A percentile compares a stretch with the other conserved stretches of the same genome.
Conservation (phyloP, 2,113 vertebrate genomes). For the Speoplatyrhinus poulsoni region DNA sequence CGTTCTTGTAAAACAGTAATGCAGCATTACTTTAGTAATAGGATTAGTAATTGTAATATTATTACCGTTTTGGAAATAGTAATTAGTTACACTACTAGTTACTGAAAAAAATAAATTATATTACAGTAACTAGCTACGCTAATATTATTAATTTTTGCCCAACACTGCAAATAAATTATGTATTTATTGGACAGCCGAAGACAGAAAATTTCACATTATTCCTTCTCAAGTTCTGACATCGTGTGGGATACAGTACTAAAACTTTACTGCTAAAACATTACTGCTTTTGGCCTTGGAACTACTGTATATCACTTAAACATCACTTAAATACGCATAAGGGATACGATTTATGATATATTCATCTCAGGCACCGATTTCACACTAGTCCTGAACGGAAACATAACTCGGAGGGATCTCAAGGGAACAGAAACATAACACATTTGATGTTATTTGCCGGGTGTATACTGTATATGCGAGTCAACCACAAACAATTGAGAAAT, state of each 20-base stretch:
- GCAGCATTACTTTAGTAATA: no score
- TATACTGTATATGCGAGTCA: slow-evolving; percentile 50
- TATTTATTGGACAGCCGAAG: no score
- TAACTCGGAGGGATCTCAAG: slow-evolving; percentile 6
- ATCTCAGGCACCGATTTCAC: slow-evolving; percentile 41
- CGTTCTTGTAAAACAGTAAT: no score
- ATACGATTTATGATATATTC: slow-evolving; percentile 35
- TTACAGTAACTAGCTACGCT: no score
- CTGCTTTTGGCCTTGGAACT: slow-evolving; percentile 14
- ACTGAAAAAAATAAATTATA: no score
- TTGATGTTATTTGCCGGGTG: slow-evolving; percentile 44
- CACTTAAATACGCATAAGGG: slow-evolving; percentile 13
- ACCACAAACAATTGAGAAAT: slow-evolving; percentile 65
- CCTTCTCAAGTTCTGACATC: slow-evolving; percentile 11
- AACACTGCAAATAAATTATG: no score
- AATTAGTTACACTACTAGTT: neutral
- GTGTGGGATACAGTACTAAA: slow-evolving; percentile 24
- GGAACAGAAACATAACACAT: slow-evolving; percentile 16
- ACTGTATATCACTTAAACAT: neutral
- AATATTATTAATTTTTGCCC: no score
- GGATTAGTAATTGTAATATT: neutral
- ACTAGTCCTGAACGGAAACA: slow-evolving; percentile 43
- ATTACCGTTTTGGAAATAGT: neutral
- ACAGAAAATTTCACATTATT: slow-evolving; percentile 23
- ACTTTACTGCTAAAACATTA: slow-evolving; percentile 5